phyloP scores from a whole-genome alignment of 30 jellyfish, hydroid and myxozoan genomes.

The Cassiopea andromeda region DNA sequence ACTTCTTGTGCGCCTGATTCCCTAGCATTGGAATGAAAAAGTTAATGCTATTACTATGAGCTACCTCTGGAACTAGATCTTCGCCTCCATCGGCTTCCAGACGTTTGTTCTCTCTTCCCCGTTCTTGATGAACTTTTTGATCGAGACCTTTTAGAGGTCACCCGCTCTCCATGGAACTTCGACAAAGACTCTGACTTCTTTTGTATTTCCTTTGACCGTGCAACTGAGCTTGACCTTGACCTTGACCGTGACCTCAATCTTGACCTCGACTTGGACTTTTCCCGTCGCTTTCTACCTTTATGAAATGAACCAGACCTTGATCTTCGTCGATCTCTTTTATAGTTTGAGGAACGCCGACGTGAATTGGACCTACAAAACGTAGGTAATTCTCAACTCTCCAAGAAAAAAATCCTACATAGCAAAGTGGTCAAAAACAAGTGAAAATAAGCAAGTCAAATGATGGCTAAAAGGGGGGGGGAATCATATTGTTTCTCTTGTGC shows the following conservation, averaged over 20 bases:
- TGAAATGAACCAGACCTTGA: background rate
- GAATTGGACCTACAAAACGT: background rate
- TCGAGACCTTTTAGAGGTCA: background rate
- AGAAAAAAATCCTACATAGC: no score
- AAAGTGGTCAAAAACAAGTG: no score
- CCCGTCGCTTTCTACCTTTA: background rate
- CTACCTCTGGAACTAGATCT: background rate
- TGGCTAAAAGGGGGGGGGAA: no score
- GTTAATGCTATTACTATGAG: background rate
- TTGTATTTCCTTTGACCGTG: background rate
- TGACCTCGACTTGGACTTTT: constrained; percentile 1
- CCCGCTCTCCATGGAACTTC: background rate
- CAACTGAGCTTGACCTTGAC: constrained; percentile 7
- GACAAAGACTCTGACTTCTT: background rate
- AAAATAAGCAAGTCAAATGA: no score
- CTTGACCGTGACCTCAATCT: constrained; percentile 8
- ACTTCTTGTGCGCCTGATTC: no score
- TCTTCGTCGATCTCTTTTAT: constrained; percentile 4
- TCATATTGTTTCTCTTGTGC: no score
- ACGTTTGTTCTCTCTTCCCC: background rate
- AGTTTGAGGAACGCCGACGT: background rate
- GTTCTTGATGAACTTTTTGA: background rate
- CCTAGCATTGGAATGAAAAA: background rate
- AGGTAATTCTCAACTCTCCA: background rate
- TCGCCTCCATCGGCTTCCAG: background rate